Percentiles rank a stretch among this genome's conserved stretches.
Evolutionary conservation across 1,140 invertebrate genomes (phyloP).

Genomic region (Melitaea cinxia): DNA sequence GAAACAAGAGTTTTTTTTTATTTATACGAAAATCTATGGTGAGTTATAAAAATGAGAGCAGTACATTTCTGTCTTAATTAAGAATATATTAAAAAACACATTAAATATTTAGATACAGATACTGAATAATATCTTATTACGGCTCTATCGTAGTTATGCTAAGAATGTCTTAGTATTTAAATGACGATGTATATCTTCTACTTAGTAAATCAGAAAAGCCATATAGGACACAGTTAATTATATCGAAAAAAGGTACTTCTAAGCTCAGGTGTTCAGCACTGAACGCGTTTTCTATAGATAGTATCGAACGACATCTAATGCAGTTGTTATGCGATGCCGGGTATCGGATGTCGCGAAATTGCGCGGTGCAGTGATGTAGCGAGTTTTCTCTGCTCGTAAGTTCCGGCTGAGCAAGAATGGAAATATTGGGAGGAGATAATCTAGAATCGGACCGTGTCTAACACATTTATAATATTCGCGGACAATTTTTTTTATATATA

Average conservation of each 20-base stretch:
- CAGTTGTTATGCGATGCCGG: slow-evolving; percentile 49
- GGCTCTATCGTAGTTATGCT: too few relatives aligned
- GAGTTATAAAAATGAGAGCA: too few relatives aligned
- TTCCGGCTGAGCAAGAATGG: slow-evolving; percentile 56
- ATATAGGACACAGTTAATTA: not conserved
- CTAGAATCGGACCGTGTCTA: slow-evolving; percentile 5
- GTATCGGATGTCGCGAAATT: slow-evolving; percentile 54
- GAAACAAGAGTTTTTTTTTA: too few relatives aligned
- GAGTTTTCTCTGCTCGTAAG: slow-evolving; percentile 51
- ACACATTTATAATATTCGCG: not conserved
- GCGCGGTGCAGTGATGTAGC: slow-evolving; percentile 37
- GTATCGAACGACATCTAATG: slow-evolving; percentile 28
- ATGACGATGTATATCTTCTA: too few relatives aligned
- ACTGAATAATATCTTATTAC: too few relatives aligned
- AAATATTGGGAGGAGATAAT: slow-evolving; percentile 50
- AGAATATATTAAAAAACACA: too few relatives aligned
- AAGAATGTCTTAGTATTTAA: too few relatives aligned
- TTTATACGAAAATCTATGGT: too few relatives aligned
- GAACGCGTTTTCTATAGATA: slow-evolving; percentile 31
- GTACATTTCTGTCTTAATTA: too few relatives aligned
- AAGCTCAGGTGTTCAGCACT: not conserved
- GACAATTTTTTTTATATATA: too few relatives aligned
- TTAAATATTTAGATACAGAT: too few relatives aligned
- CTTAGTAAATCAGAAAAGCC: too few relatives aligned
- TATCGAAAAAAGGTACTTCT: not conserved